Conservation (phyloP, 2,888 invertebrate genomes). For the Nezara viridula region DNA sequence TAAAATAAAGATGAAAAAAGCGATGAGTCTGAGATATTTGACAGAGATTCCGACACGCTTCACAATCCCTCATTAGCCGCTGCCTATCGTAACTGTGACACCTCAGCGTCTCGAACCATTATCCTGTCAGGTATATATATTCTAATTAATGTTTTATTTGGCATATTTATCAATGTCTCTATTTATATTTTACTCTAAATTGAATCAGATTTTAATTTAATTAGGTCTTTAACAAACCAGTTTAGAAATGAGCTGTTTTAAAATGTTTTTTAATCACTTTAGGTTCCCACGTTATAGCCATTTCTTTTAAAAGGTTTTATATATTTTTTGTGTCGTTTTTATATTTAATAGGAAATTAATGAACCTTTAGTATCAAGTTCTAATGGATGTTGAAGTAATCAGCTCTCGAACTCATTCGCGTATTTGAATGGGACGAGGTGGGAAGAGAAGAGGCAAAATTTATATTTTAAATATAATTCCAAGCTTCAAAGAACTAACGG, state of each 20-base stretch:
- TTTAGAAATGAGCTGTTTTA: neutral
- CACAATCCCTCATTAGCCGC: neutral
- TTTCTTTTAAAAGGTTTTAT: neutral
- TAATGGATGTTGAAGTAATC: too few species aligned
- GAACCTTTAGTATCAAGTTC: too few species aligned
- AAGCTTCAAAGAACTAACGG: too few species aligned
- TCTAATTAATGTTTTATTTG: neutral
- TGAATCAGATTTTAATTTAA: neutral
- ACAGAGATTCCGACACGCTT: neutral
- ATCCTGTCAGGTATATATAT: neutral
- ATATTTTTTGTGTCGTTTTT: neutral
- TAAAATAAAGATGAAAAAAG: too few species aligned
- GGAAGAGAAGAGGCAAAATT: too few species aligned
- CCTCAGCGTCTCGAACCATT: neutral
- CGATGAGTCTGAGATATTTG: neutral
- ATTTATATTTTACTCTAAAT: neutral
- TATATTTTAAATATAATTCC: too few species aligned
- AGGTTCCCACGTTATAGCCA: neutral
- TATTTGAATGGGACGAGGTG: too few species aligned
- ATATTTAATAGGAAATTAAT: too few species aligned
- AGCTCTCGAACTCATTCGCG: too few species aligned
- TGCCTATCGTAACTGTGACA: neutral
- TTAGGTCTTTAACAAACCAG: neutral
- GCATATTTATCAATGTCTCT: neutral
- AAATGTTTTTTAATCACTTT: neutral